phyloP scores from a whole-genome alignment of 2,113 vertebrate species.

The Cygnus buccinator region DNA sequence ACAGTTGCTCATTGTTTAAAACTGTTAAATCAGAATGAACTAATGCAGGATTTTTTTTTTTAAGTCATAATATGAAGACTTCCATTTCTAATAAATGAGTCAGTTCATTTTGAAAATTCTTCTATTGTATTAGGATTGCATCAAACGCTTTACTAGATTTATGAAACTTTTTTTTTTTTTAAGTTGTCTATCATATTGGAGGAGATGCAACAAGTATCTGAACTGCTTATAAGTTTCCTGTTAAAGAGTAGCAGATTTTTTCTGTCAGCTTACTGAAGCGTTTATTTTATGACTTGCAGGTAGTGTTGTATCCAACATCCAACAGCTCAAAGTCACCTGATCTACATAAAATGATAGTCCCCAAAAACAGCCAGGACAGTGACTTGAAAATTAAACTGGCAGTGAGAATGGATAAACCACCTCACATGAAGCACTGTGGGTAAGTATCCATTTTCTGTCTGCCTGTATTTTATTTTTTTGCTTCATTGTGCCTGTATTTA shows the following conservation, averaged over 20 bases:
- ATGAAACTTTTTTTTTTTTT: not conserved
- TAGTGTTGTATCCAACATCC: constrained; percentile 91
- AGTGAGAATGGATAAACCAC: constrained; percentile 95
- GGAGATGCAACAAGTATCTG: not conserved
- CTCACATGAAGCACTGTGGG: constrained; percentile 98
- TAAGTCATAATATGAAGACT: too few species aligned
- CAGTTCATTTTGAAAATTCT: not conserved
- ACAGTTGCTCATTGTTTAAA: not conserved
- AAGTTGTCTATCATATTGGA: not conserved
- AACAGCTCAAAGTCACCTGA: constrained; percentile 92
- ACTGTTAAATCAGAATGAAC: constrained; percentile 45
- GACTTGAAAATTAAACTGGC: constrained; percentile 95
- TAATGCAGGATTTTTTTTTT: not conserved
- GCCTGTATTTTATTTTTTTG: not conserved
- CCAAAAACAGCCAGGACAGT: constrained; percentile 93
- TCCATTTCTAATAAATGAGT: constrained; percentile 6
- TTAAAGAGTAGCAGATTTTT: not conserved
- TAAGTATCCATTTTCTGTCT: constrained; percentile 69
- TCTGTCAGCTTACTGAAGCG: not conserved
- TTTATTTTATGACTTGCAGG: constrained; percentile 76
- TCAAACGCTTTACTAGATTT: constrained; percentile 2
- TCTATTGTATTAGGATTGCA: not conserved
- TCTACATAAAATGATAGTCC: constrained; percentile 91
- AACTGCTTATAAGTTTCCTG: not conserved
- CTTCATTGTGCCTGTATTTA: not conserved